phyloP scores from a whole-genome alignment of 2,888 invertebrate genomes.

The Argyra leucocephala region DNA sequence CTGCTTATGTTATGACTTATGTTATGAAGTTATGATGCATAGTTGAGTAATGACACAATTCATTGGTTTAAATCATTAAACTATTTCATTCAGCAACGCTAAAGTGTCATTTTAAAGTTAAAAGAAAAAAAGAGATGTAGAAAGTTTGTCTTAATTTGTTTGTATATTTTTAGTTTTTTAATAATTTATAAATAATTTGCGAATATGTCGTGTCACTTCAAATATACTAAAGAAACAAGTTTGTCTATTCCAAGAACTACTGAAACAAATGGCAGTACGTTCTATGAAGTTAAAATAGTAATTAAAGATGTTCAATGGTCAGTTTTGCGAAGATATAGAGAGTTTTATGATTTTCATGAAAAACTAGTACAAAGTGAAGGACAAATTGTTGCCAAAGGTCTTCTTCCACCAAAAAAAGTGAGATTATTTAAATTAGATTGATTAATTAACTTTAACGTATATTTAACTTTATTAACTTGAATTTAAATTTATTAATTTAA shows the following conservation, averaged over 20 bases:
- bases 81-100: no score
- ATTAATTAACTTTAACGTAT: neutral
- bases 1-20: no score
- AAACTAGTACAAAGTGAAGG: constrained; percentile 57
- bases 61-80: no score
- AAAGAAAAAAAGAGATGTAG: no score
- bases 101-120: no score
- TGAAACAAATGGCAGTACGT: constrained; percentile 58
- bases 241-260: constrained; percentile 57
- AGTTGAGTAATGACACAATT: no score
- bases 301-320: constrained; percentile 60
- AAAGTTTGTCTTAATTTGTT: no score
- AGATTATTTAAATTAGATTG: neutral
- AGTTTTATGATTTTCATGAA: constrained; percentile 81
- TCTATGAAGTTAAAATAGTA: constrained; percentile 48
- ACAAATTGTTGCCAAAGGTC: constrained; percentile 71
- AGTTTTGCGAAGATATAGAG: constrained; percentile 74
- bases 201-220: constrained; percentile 65
- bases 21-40: no score
- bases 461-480: neutral
- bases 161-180: no score
- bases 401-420: constrained; percentile 83
- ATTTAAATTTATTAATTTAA: no score
- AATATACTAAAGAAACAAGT: constrained; percentile 55
- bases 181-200: no score